Evolutionary conservation across 2,797 vertebrate genomes (phyloP), one percentile per base, ranked within the genome.

Genomic region (Kryptopterus vitreolus): DNA sequence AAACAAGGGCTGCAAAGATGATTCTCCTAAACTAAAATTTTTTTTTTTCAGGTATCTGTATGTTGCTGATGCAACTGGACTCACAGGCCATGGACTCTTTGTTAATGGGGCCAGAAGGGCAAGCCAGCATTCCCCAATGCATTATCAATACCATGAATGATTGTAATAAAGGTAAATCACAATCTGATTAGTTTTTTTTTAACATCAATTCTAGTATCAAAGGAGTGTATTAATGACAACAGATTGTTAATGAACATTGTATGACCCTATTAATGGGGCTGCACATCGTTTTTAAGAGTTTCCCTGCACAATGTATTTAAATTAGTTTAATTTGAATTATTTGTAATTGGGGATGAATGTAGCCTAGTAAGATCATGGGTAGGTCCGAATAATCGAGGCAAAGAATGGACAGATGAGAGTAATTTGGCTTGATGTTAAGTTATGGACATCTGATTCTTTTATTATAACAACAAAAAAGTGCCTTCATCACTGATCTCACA

Each of bases 1-100:
- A 33, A 53, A 38, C 1, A 3, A 2, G 15, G 3, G 18, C 0
- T 24, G 31, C 20, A n/a, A 12, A n/a, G 52, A 72, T 7, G 7
- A n/a, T 55, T 52, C 46, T 71, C 3, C 12, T 6, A 31, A 33
- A n/a, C 38, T 80, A 9, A 73, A 31, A 6, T 3, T 26, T 10
- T 85, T 3, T 50, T 73, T 53, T 58, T 85, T 79, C 2, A 96
- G 95, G 95, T 15, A 94, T 96, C 79, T 96, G 95, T 82, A 96
- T 96, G 95, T 84, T 96, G 84, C 87, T 96, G 46, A 94, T 94
- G 1, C 92, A 95, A 65, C 89, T 96, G 72, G 95, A 95, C 61
- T 94, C 95, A 6, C 93, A 95, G 82, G 94, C 95, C 22, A 94
- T 96, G 95, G 95, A 96, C 69, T 95, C 95, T 0, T 70, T 96